Base-by-base conservation (phyloP, 2,888 invertebrate species). In the Xestia xanthographa region DNA sequence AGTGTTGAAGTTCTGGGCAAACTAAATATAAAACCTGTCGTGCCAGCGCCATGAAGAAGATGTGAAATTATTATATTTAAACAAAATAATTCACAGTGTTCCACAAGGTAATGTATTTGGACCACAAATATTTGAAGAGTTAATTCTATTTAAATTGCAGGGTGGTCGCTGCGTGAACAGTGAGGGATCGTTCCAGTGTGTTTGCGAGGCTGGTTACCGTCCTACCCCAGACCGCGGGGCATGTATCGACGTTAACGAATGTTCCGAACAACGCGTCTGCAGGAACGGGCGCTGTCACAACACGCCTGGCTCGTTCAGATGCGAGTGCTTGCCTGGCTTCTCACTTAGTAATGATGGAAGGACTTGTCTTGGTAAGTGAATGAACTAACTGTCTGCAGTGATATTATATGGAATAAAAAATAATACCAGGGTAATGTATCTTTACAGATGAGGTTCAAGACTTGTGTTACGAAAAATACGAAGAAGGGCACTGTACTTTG, bases 81-180 rank as follows among this genome's bases (percentile, higher is more conserved):
- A 48, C 2, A 63, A 53, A 53, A 53, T 29, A 17, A 50, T 38
- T n/a, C 3, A 1, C 0, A 50, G 1, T 29, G 26, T 76, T 29
- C 38, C 62, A 26, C 74, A 72, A 53, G 79, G 83, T 22, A 29
- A 14, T 20, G 70, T 43, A 11, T 14, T 65, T 1, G 38, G 43
- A 11, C 75, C 62, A 58, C 2, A n/a, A 20, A 4, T n/a, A 62
- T 48, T 66, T n/a, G 5, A 66, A 34, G 1, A 12, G 26, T 50
- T n/a, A 17, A 20, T 58, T 22, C 1, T n/a, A 4, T 34, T 58
- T 50, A 14, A 1, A 34, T 63, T 58, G 22, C 97, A 98, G 92
- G 98, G 98, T 50, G 98, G 98, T 0, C 97, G 97, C 22, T 99
- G 98, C 92, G 97, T 98, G 74, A 99, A 98, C 94, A 98, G 98